Evolutionary conservation across 1,140 invertebrate species (phyloP).

Genomic region (Bicyclus anynana): DNA sequence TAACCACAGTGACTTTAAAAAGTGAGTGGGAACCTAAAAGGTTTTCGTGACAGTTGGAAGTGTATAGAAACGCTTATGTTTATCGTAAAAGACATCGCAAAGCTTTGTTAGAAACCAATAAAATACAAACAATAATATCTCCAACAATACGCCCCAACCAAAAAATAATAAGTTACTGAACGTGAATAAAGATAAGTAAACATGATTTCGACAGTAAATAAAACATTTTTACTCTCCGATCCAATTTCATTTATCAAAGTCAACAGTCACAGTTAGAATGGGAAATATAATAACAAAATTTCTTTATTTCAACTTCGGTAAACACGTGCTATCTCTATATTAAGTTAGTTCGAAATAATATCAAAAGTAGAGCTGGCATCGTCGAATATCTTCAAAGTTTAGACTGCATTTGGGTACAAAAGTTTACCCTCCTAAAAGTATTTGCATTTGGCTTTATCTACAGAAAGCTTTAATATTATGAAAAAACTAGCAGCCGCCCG

Average conservation of each 20-base stretch:
- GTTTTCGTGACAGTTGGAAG: too few species aligned
- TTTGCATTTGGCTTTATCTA: slow-evolving; percentile 9
- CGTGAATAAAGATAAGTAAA: background rate
- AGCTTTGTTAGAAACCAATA: too few species aligned
- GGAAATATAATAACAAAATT: slow-evolving; percentile 20
- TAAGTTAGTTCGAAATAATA: slow-evolving; percentile 23
- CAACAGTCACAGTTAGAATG: slow-evolving; percentile 3
- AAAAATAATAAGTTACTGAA: background rate
- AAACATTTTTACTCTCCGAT: background rate
- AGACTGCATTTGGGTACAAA: slow-evolving; percentile 18
- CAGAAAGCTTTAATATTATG: background rate
- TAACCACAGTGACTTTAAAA: too few species aligned
- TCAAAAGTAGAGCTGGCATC: slow-evolving; percentile 7
- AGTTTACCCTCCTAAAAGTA: slow-evolving; percentile 19
- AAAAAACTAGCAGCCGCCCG: too few species aligned
- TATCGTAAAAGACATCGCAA: too few species aligned
- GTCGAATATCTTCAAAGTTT: background rate
- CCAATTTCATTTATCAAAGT: slow-evolving; percentile 3
- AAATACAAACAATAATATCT: background rate
- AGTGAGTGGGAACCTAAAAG: too few species aligned
- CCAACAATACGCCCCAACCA: background rate
- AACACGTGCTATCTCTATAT: slow-evolving; percentile 22
- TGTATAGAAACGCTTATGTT: too few species aligned
- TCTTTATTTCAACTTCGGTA: slow-evolving; percentile 17
- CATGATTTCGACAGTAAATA: background rate